Percentiles rank a stretch among this genome's conserved stretches.
These are phyloP conservation scores for Frankliniella intonsa DNA, from an alignment of 2,888 invertebrate genomes.

Conservation along the genomic window DNA sequence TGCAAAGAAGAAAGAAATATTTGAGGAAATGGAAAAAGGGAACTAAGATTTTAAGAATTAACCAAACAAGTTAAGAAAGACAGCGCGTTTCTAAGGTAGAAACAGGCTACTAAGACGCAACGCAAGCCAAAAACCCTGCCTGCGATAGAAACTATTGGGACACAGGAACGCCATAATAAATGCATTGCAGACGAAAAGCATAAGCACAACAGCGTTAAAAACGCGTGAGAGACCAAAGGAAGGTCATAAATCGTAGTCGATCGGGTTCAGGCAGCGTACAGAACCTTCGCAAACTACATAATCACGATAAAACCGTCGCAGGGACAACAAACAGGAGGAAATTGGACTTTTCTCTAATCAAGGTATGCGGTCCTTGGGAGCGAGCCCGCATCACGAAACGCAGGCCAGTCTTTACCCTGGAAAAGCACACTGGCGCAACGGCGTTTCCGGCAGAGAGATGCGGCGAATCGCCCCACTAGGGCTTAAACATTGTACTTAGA, in stretches of 20 bases:
- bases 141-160: background rate
- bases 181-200: slow-evolving; percentile 5
- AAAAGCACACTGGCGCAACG: too few species aligned
- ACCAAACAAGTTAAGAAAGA: background rate
- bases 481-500: too few species aligned
- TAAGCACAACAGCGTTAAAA: background rate
- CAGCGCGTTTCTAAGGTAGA: too few species aligned
- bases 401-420: background rate
- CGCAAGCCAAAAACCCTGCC: background rate
- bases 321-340: background rate
- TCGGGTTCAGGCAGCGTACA: background rate
- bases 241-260: background rate
- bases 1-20: background rate
- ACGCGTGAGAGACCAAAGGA: background rate
- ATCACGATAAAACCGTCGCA: background rate
- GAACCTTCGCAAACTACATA: background rate
- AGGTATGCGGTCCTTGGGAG: background rate
- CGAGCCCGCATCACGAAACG: background rate
- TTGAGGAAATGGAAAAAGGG: background rate
- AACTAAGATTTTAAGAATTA: background rate
- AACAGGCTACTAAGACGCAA: too few species aligned
- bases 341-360: background rate
- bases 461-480: too few species aligned
- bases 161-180: background rate
- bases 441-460: too few species aligned